Percentiles rank a stretch among this genome's conserved stretches.
Conservation (phyloP, 2,888 invertebrate genomes). For the Hydraecia micacea region DNA sequence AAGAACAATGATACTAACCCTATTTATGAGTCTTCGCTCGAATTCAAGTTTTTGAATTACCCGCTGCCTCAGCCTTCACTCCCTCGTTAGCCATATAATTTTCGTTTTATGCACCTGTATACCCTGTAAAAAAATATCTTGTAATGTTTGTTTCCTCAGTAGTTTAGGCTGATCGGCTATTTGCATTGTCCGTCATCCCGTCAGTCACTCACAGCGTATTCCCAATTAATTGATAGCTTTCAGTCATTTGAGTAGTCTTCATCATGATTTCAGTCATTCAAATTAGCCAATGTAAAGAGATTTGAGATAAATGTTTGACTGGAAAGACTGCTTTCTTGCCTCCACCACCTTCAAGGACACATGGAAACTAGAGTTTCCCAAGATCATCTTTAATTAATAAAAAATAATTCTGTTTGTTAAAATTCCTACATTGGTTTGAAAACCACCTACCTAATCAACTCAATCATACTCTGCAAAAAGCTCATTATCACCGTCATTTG, state of each 20-base stretch:
- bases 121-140: not conserved
- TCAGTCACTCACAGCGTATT: not conserved
- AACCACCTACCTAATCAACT: not conserved
- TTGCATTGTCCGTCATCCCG: not conserved
- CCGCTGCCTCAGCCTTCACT: not conserved
- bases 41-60: too few relatives aligned
- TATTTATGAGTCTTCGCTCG: too few relatives aligned
- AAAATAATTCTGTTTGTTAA: not conserved
- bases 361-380: too few relatives aligned
- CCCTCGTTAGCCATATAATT: not conserved
- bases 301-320: not conserved
- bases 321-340: not conserved
- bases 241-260: not conserved
- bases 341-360: not conserved
- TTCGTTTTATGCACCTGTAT: not conserved
- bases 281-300: not conserved
- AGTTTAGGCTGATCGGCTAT: not conserved
- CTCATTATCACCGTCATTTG: constrained; percentile 16
- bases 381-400: not conserved
- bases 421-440: not conserved
- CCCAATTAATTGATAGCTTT: not conserved
- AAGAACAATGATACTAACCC: too few relatives aligned
- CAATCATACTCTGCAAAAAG: constrained; percentile 14
- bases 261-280: not conserved
- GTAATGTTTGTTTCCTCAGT: not conserved